Conservation (phyloP, 30 jellyfish, hydroid and myxozoan genomes). For the Nemopilema nomurai region DNA sequence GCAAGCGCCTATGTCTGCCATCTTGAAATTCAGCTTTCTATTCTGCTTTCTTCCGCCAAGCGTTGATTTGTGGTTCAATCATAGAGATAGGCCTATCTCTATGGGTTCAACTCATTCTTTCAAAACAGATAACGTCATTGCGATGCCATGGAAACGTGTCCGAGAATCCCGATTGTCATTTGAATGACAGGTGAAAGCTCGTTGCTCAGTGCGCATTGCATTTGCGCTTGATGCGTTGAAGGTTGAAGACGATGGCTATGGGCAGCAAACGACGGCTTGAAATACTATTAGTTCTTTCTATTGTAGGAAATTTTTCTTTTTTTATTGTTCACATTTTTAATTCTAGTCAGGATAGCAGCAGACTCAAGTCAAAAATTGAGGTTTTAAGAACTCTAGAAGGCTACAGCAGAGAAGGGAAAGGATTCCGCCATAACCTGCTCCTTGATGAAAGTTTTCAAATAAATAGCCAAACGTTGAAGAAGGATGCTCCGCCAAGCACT, state of each 20-base stretch:
- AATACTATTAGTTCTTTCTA: conserved; percentile 1
- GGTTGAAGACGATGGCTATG: conserved; percentile 4
- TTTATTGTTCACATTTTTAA: background rate
- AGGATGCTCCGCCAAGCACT: background rate
- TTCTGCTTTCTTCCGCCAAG: too few relatives aligned
- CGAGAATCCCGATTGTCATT: too few relatives aligned
- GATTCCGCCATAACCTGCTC: background rate
- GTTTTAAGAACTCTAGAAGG: background rate
- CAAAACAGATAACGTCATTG: too few relatives aligned
- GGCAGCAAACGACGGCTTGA: background rate
- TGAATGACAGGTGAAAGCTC: too few relatives aligned
- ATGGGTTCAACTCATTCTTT: too few relatives aligned
- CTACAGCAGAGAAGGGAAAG: background rate
- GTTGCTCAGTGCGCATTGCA: too few relatives aligned
- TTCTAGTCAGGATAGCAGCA: background rate
- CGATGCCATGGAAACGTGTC: too few relatives aligned
- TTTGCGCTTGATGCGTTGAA: too few relatives aligned
- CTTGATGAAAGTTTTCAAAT: background rate
- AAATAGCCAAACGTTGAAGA: background rate
- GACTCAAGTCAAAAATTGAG: background rate
- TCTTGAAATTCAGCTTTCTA: too few relatives aligned
- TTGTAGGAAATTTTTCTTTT: background rate
- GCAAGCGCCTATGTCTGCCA: too few relatives aligned
- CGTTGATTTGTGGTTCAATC: too few relatives aligned
- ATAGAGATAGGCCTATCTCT: too few relatives aligned